Base-by-base conservation (phyloP, 2,113 vertebrate genomes). In the Lynx canadensis region DNA sequence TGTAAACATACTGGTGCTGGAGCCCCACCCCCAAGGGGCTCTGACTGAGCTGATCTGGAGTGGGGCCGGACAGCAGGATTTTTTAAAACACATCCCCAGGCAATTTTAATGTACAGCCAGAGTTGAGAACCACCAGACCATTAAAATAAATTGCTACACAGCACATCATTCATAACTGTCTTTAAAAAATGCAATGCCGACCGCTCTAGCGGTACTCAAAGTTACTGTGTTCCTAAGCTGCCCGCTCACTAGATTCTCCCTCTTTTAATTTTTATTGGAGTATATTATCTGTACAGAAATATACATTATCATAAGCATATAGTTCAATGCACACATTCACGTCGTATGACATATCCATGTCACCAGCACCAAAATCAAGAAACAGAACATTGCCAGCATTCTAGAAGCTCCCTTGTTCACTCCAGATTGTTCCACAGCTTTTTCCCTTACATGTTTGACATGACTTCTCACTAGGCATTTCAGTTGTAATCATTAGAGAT, bases 131-230 rank as follows among this genome's bases (percentile, higher is more conserved):
- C 91, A 60, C 65, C 85, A 89, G 93, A 82, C 93, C 89, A 91
- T 36, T 89, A 73, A 95, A 97, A 97, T 86, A 85, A 88, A 95
- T 78, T 7, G 84, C 93, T 74, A 88, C 85, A 60, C 16, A 82
- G 85, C 89, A 91, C 68, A 85, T 97, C 84, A 97, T 94, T 97
- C 86, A 65, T 79, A 97, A 86, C 92, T 27, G 78, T 33, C 94
- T 94, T 78, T 81, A 48, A 66, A 86, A 93, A 82, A 76, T 33
- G 7, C 66, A 55, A 7, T 29, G 65, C 55, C 33, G n/a, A 29
- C 38, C 0, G 7, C 71, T 41, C 65, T 21, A 15, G 6, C 31
- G 10, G 76, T 29, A 3, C 36, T 45, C 48, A 14, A 48, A 76
- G 41, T 68, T 25, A 31, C 74, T 10, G 4, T 7, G 29, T 60